Evolutionary conservation across 2,888 invertebrate genomes (phyloP), one percentile per base, ranked within the genome.

Genomic region (Euproctis similis): DNA sequence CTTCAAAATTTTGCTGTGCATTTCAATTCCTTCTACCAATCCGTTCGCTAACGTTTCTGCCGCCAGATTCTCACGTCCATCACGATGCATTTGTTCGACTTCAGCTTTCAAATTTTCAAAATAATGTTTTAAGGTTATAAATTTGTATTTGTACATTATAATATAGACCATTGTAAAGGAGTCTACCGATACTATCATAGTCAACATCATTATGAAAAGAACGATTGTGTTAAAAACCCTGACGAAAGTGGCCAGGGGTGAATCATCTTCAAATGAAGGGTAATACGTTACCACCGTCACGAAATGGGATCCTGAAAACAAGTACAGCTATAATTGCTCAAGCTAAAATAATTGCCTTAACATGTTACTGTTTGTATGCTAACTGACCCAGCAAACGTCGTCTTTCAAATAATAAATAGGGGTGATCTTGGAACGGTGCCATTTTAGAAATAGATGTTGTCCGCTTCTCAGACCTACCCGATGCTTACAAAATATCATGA

Each of bases 101-200:
- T 75, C 63, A 1, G 46, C 39, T 26, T 55, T 53, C 21, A 82
- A 36, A 4, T 52, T 56, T 36, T 72, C 71, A 11, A 82, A 78
- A 39, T 78, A 81, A 19, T 61, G 42, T 34, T 65, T 59, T 16
- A 84, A 34, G 1, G 77, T 70, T n/a, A 78, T 71, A 20, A 80
- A 71, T 42, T 84, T 84, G 34, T 78, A 78, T 35, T 78, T 78
- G 31, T 64, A 73, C 49, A 77, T 71, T 5, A 81, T 75, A 8
- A 84, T 48, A 28, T 69, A 63, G 1, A 61, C 44, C 58, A 82
- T 60, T 0, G 70, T 67, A 19, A 69, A 65, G 1, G 59, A 42
- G 31, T 82, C 82, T 0, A 72, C 64, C 0, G 65, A 56, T n/a
- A 75, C 32, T 1, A 75, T 72, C 78, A 84, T 80, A 1, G 60